phyloP scores from a whole-genome alignment of 2,113 vertebrate species.

The Tychaedon coryphoeus region DNA sequence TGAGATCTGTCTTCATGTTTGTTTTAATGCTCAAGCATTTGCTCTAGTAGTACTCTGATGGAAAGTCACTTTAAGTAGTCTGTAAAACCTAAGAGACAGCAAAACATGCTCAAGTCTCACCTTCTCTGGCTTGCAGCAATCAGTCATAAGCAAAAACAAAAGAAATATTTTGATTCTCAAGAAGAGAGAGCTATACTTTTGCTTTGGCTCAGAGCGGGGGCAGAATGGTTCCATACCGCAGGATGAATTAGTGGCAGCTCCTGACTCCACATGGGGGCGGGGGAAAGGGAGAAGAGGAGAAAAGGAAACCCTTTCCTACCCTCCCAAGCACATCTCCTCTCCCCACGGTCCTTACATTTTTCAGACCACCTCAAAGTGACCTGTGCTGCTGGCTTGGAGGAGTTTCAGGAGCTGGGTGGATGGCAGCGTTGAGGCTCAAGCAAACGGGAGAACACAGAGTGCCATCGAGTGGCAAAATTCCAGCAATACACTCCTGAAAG shows the following conservation, averaged over 20 bases:
- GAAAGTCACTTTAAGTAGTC: background rate
- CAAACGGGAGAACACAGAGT: background rate
- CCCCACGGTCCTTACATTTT: too few species aligned
- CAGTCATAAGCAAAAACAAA: background rate
- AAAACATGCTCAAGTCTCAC: background rate
- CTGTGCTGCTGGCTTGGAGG: accelerated
- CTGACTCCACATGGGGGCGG: accelerated
- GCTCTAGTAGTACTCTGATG: background rate
- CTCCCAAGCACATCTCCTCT: background rate
- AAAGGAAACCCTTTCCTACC: background rate
- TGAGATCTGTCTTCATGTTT: background rate
- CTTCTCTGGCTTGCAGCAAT: background rate
- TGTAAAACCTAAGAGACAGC: background rate
- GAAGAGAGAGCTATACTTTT: background rate
- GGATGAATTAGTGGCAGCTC: background rate
- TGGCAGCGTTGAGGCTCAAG: accelerated
- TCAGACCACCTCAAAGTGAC: background rate
- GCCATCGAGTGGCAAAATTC: constrained; percentile 21
- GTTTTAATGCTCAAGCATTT: background rate
- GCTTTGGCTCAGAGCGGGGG: background rate
- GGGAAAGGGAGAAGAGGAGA: accelerated
- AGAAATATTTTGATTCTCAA: background rate
- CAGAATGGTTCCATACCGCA: background rate
- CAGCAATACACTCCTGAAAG: background rate
- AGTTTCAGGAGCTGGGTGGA: accelerated